Evolutionary conservation across 2,113 vertebrate species (phyloP).

Genomic region (Illadopsis cleaveri): DNA sequence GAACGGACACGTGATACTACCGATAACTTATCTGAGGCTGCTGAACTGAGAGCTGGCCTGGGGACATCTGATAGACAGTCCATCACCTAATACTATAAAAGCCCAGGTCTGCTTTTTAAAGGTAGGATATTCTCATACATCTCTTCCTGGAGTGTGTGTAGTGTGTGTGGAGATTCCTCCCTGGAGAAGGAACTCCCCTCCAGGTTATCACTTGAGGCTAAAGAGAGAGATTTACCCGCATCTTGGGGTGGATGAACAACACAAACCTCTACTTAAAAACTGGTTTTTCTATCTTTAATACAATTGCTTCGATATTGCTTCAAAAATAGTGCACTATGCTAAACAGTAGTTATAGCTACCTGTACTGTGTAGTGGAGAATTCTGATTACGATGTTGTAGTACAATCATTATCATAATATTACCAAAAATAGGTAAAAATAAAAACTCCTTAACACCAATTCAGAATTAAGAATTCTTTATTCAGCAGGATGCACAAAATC

Average conservation of each 20-base stretch:
- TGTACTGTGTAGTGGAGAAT: background rate
- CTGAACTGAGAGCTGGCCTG: background rate
- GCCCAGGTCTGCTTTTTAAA: background rate
- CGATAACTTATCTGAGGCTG: background rate
- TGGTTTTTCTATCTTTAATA: background rate
- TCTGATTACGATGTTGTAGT: background rate
- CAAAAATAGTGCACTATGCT: background rate
- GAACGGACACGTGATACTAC: too few relatives aligned
- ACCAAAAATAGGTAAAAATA: background rate
- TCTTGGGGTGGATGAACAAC: too few relatives aligned
- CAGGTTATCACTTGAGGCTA: background rate
- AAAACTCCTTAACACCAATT: background rate
- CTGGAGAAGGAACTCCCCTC: too few relatives aligned
- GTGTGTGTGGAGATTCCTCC: background rate
- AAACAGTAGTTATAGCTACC: background rate
- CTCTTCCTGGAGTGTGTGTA: background rate
- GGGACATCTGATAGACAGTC: background rate
- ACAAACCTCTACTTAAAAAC: background rate
- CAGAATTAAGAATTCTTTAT: background rate
- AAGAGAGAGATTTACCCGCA: background rate
- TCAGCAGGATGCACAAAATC: background rate
- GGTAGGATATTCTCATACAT: background rate
- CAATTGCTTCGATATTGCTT: rapidly evolving
- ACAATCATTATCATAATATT: background rate
- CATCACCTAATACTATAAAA: background rate